A percentile compares a stretch with the other conserved stretches of the same genome.
Evolutionary conservation across 2,113 vertebrate species (phyloP).

Genomic region (Geococcyx californianus): DNA sequence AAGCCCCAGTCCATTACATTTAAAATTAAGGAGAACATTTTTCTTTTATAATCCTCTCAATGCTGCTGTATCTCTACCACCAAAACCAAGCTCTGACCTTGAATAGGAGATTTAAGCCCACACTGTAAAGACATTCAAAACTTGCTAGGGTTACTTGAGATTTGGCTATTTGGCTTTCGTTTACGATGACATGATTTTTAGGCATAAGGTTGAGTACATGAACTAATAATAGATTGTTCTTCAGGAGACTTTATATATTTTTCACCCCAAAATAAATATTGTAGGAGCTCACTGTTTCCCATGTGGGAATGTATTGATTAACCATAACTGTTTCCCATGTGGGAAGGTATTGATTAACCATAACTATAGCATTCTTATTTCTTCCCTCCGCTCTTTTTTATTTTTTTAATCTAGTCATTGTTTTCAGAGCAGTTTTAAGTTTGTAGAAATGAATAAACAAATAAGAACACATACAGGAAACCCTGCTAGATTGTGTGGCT

Average conservation of each 20-base stretch:
- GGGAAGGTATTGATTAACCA: not conserved
- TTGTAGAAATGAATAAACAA: not conserved
- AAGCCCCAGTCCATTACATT: not conserved
- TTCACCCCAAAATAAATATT: not conserved
- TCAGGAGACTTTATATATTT: not conserved
- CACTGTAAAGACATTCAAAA: not conserved
- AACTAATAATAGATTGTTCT: not conserved
- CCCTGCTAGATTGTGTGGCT: not conserved
- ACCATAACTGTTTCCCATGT: not conserved
- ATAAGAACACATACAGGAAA: not conserved
- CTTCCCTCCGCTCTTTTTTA: not conserved
- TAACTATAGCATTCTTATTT: not conserved
- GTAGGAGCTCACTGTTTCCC: not conserved
- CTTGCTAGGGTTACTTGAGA: constrained; percentile 25
- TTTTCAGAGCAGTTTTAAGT: not conserved
- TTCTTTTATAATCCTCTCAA: not conserved
- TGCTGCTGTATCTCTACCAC: not conserved
- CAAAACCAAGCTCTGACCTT: not conserved
- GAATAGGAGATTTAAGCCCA: not conserved
- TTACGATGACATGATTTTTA: not conserved
- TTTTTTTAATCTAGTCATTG: not conserved
- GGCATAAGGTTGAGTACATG: not conserved
- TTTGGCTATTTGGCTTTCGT: not conserved
- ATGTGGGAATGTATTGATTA: not conserved
- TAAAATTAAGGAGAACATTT: not conserved